A percentile compares a stretch with the other conserved stretches of the same genome.
phyloP scores from a whole-genome alignment of 2,113 vertebrate genomes.

The Forbesichthys agassizii region DNA sequence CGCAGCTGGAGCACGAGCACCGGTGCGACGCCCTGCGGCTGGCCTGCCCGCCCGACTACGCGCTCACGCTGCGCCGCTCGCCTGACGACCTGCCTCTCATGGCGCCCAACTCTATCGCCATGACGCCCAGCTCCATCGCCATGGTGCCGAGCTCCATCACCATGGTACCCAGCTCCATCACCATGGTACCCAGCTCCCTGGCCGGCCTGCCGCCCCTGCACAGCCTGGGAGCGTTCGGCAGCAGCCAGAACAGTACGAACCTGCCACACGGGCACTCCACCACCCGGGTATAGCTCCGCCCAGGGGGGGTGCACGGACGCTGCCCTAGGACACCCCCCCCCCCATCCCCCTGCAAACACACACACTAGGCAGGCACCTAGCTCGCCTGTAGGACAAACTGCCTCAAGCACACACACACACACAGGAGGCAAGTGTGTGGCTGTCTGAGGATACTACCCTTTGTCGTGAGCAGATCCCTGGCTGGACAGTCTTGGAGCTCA shows the following conservation, averaged over 20 bases:
- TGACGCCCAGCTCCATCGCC: slow-evolving; percentile 80
- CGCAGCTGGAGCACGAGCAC: slow-evolving; percentile 82
- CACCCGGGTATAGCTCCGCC: slow-evolving; percentile 89
- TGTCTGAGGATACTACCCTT: too few species aligned
- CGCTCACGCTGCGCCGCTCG: slow-evolving; percentile 68
- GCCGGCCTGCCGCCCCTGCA: slow-evolving; percentile 91
- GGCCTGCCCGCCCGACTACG: slow-evolving; percentile 73
- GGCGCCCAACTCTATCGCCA: slow-evolving; percentile 51
- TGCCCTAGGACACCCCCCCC: too few species aligned
- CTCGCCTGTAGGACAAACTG: too few species aligned
- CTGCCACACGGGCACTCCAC: slow-evolving; percentile 94
- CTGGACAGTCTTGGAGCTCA: too few species aligned
- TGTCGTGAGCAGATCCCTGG: too few species aligned
- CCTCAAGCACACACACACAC: too few species aligned
- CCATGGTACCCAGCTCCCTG: slow-evolving; percentile 93
- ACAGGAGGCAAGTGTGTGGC: too few species aligned
- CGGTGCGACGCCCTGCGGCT: slow-evolving; percentile 81
- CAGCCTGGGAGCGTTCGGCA: slow-evolving; percentile 92
- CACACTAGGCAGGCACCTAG: too few species aligned
- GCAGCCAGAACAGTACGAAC: slow-evolving; percentile 93
- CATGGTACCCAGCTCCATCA: slow-evolving; percentile 92
- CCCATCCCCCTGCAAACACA: too few species aligned
- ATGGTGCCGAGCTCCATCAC: slow-evolving; percentile 78
- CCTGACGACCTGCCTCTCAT: slow-evolving; percentile 69
- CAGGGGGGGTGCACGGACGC: too few species aligned